A percentile compares a stretch with the other conserved stretches of the same genome.
phyloP scores from a whole-genome alignment of 2,888 invertebrate genomes.

The Xylota sylvarum region DNA sequence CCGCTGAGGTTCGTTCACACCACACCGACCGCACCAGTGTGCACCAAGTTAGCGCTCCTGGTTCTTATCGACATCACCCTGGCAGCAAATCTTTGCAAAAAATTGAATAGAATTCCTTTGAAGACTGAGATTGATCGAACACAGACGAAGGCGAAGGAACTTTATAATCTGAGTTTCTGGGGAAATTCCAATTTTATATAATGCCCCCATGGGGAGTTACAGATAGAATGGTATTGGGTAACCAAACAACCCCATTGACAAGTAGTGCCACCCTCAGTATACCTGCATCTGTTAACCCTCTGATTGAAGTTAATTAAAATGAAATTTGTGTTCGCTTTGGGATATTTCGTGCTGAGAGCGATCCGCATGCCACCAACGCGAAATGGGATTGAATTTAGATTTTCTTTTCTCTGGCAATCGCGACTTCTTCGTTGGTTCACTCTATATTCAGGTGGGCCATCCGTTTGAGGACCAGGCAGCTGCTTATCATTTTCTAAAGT shows the following conservation, averaged over 20 bases:
- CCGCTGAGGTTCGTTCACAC: slow-evolving; percentile 11
- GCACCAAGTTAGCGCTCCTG: neutral
- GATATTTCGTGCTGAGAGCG: slow-evolving; percentile 31
- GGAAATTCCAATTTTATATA: slow-evolving; percentile 23
- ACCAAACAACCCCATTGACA: neutral
- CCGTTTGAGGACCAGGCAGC: slow-evolving; percentile 9
- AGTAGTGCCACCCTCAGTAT: neutral
- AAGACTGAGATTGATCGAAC: slow-evolving; percentile 45
- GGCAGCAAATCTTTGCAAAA: slow-evolving; percentile 23
- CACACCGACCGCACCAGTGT: neutral
- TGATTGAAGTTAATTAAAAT: slow-evolving; percentile 65
- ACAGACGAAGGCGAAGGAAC: neutral
- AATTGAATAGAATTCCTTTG: slow-evolving; percentile 23
- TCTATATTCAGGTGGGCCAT: neutral
- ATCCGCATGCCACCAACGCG: slow-evolving; percentile 1
- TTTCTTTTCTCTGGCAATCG: neutral
- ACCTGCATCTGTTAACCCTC: slow-evolving; percentile 15
- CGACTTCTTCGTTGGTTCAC: neutral
- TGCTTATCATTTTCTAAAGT: slow-evolving; percentile 33
- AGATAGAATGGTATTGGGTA: neutral
- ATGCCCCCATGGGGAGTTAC: slow-evolving; percentile 24
- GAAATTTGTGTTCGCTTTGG: slow-evolving; percentile 52
- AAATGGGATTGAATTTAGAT: slow-evolving; percentile 15
- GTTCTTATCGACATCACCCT: neutral
- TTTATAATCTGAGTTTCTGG: slow-evolving; percentile 19